Evolutionary conservation across 53 echinoderm and acorn worm species (phyloP).

Genomic region (Holothuria scabra): DNA sequence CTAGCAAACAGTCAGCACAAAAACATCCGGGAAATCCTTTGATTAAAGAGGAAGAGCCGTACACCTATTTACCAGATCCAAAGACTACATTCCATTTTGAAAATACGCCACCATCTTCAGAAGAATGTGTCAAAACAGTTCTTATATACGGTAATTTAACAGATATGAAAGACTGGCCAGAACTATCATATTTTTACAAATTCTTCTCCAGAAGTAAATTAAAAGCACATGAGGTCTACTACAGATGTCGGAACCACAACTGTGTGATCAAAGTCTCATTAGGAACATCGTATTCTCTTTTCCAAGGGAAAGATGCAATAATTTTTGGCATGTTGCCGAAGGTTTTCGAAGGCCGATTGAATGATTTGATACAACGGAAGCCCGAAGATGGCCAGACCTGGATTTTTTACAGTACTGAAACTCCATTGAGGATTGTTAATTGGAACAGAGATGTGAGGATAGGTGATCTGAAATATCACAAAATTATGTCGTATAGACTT

Average conservation of each 20-base stretch:
- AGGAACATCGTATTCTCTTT: slow-evolving; percentile 42
- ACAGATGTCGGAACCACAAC: slow-evolving; percentile 11
- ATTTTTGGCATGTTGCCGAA: slow-evolving; percentile 67
- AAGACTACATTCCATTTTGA: slow-evolving; percentile 10
- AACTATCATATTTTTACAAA: slow-evolving; percentile 50
- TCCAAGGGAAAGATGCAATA: slow-evolving; percentile 68
- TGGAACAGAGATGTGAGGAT: slow-evolving; percentile 68
- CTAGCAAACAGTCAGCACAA: neutral
- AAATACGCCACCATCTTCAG: slow-evolving; percentile 26
- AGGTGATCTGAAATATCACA: slow-evolving; percentile 73
- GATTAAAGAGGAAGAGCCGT: neutral
- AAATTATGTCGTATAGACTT: slow-evolving; percentile 81
- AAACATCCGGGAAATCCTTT: neutral
- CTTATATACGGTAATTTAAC: slow-evolving; percentile 67
- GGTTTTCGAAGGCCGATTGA: slow-evolving; percentile 35
- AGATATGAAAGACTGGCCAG: slow-evolving; percentile 70
- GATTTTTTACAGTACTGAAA: slow-evolving; percentile 61
- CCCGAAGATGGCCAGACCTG: slow-evolving; percentile 64
- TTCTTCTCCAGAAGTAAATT: slow-evolving; percentile 25
- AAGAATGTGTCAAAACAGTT: slow-evolving; percentile 53
- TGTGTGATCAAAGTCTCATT: slow-evolving; percentile 57
- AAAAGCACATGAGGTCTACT: slow-evolving; percentile 37
- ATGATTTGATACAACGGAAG: slow-evolving; percentile 10
- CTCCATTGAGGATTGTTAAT: slow-evolving; percentile 65
- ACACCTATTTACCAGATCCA: slow-evolving; percentile 22